Percentiles rank a stretch among this genome's conserved stretches.
These are phyloP conservation scores for Nephrocerus scutellatus DNA, from an alignment of 2,888 invertebrate genomes.

Conservation along the genomic window DNA sequence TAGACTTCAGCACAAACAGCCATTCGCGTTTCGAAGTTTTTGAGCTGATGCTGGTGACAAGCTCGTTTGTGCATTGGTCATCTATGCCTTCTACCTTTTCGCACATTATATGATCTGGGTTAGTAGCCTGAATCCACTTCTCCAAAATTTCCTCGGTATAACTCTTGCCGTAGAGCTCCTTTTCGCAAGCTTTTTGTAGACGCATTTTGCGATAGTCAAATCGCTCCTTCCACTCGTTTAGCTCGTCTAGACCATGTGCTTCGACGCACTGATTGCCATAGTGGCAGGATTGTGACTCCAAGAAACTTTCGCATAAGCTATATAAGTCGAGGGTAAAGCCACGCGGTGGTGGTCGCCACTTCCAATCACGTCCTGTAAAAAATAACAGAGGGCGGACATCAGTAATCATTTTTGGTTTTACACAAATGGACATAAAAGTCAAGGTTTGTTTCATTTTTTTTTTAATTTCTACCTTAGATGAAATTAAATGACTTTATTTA, in stretches of 20 bases:
- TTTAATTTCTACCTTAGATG: too few species aligned
- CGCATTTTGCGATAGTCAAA: slow-evolving; percentile 62
- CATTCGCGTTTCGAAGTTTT: slow-evolving; percentile 57
- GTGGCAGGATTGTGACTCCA: slow-evolving; percentile 54
- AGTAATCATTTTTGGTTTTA: too few species aligned
- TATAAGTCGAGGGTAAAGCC: slow-evolving; percentile 61
- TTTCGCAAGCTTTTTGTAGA: slow-evolving; percentile 58
- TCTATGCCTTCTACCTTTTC: slow-evolving; percentile 57
- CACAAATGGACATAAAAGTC: too few species aligned
- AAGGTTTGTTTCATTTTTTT: too few species aligned
- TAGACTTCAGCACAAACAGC: slow-evolving; percentile 54
- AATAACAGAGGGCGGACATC: too few species aligned
- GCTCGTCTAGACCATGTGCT: slow-evolving; percentile 65
- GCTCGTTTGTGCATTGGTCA: slow-evolving; percentile 53
- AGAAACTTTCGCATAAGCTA: slow-evolving; percentile 56
- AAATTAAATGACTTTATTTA: too few species aligned
- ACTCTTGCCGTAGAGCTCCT: slow-evolving; percentile 58
- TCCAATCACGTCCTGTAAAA: slow-evolving; percentile 54
- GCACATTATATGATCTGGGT: slow-evolving; percentile 57
- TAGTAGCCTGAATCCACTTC: slow-evolving; percentile 56
- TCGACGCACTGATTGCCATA: slow-evolving; percentile 67
- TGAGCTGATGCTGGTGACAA: slow-evolving; percentile 56
- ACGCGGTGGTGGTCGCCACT: slow-evolving; percentile 62
- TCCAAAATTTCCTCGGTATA: slow-evolving; percentile 59
- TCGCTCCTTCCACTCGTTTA: slow-evolving; percentile 66